A percentile compares a stretch with the other conserved stretches of the same genome.
These are phyloP conservation scores for Hiodon tergisus DNA, from an alignment of 2,113 vertebrate species.

Conservation along the genomic window DNA sequence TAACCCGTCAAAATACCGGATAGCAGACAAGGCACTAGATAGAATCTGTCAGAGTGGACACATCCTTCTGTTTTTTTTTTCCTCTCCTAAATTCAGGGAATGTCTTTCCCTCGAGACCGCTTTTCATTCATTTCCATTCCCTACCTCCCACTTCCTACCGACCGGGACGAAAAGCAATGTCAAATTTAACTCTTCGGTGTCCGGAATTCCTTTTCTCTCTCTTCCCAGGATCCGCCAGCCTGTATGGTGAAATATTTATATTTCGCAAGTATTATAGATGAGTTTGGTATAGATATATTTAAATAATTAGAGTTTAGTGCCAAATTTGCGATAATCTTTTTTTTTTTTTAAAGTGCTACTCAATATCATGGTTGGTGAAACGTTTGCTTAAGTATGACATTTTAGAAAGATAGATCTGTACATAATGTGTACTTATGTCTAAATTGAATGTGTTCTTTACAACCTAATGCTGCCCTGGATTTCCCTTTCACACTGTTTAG, in stretches of 20 bases:
- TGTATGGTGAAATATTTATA: neutral
- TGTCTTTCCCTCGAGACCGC: slow-evolving; percentile 2
- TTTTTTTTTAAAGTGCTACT: neutral
- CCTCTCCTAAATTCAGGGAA: slow-evolving; percentile 5
- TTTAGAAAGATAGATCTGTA: too few species aligned
- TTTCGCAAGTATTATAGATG: neutral
- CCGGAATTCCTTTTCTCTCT: slow-evolving; percentile 45
- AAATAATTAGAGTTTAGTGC: neutral
- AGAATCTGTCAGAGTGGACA: neutral
- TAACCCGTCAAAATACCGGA: too few species aligned
- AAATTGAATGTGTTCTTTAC: too few species aligned
- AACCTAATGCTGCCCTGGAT: neutral
- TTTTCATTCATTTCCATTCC: slow-evolving; percentile 18
- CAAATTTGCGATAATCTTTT: neutral
- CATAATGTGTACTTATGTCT: too few species aligned
- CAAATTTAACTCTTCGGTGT: slow-evolving; percentile 43
- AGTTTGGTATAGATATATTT: neutral
- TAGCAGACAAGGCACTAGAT: neutral
- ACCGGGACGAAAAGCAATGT: slow-evolving; percentile 36
- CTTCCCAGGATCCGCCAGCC: slow-evolving; percentile 11
- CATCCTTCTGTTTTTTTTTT: neutral
- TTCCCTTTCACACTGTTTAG: neutral
- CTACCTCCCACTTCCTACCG: slow-evolving; percentile 25
- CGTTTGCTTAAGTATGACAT: too few species aligned
- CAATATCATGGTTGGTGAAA: neutral